Base-by-base conservation (phyloP, 2,797 vertebrate genomes). In the Sorex maritimensis region DNA sequence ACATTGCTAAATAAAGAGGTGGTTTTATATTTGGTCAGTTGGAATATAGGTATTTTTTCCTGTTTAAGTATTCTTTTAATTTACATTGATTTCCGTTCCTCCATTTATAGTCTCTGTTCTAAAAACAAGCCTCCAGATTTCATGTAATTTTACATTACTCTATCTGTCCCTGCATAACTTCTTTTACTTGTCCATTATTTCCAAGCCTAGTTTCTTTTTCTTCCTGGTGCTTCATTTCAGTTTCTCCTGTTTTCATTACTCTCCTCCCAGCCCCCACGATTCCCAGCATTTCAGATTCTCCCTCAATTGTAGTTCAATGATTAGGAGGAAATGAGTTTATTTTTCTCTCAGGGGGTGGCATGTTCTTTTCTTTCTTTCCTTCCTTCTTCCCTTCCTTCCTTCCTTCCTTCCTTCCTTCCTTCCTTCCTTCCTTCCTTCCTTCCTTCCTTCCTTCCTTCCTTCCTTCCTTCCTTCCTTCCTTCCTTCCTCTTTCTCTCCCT, bases 11-110 rank as follows among this genome's bases (percentile, higher is more conserved):
- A 52, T 46, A 28, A 75, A 71, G 26, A 85, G 13, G 17, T 28
- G 23, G 74, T 81, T 52, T 52, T 52, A 44, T 52, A 52, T 52
- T 52, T 52, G 49, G 49, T 52, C 49, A 52, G 49, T 52, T 26
- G 38, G 49, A 52, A 46, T 91, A 63, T 58, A 58, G 3, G 1
- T 30, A 80, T 71, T 69, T 82, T 85, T 86, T 7, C 49, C 46
- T 67, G 80, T 81, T 71, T 73, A 30, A 67, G 9, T 46, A 67
- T 91, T 84, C 28, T 75, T 67, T 90, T 93, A 90, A 72, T 90
- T 93, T 92, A 73, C 77, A 58, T 83, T 73, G 5, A 49, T 49
- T 91, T 58, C 15, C 81, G 55, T 30, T 12, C 1, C 2, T 49
- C 44, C 86, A 12, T 90, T 74, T 28, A 85, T 46, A 78, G 24